phyloP scores from a whole-genome alignment of 2,113 vertebrate species.

The Carassius auratus region DNA sequence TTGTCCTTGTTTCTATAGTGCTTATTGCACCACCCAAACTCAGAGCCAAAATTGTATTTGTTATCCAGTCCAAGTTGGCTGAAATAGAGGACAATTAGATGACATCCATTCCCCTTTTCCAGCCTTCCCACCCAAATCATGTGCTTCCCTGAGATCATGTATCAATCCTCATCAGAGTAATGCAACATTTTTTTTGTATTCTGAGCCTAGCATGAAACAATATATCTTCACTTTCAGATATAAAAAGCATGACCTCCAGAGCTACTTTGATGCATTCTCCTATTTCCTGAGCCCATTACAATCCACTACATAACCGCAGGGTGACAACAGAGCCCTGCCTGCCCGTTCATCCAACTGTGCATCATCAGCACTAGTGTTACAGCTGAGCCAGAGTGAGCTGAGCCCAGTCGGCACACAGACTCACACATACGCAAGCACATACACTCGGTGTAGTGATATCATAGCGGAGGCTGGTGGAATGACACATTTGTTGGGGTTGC shows the following conservation, averaged over 20 bases:
- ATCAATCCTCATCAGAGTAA: conserved; percentile 20
- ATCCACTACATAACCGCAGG: conserved; percentile 55
- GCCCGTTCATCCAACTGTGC: conserved; percentile 46
- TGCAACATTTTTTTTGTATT: neutral
- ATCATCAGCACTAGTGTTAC: conserved; percentile 44
- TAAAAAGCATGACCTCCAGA: conserved; percentile 58
- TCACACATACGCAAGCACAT: conserved; percentile 21
- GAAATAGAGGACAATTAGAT: conserved; percentile 16
- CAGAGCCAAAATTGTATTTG: conserved; percentile 27
- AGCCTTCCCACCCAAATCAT: conserved; percentile 10
- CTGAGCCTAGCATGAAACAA: conserved; percentile 36
- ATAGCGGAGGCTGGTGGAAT: conserved; percentile 32
- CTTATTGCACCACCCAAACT: conserved; percentile 18
- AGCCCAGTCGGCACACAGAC: conserved; percentile 1
- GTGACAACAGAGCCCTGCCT: conserved; percentile 50
- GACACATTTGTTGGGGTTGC: conserved; percentile 37
- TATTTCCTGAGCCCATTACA: conserved; percentile 47
- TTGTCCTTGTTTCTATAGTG: neutral
- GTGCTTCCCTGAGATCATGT: conserved; percentile 29
- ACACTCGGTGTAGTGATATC: conserved; percentile 47
- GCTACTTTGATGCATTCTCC: conserved; percentile 47
- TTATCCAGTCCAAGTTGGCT: conserved; percentile 21
- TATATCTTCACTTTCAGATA: conserved; percentile 48
- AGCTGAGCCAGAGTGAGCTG: conserved; percentile 41
- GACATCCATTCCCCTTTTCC: conserved; percentile 3